phyloP scores from a whole-genome alignment of 2,888 invertebrate genomes.

The Ditula angustiorana region DNA sequence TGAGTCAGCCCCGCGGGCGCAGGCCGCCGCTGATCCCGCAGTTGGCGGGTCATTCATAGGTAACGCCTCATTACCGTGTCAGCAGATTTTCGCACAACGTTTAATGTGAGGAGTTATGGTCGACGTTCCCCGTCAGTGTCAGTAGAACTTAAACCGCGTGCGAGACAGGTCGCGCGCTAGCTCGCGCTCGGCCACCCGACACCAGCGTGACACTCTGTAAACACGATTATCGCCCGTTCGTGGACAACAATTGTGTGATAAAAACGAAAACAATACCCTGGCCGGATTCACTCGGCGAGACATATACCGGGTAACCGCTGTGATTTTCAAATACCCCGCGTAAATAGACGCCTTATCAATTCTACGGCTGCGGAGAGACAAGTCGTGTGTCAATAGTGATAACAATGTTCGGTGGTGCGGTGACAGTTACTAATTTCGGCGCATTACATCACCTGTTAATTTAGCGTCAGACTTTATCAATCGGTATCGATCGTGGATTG shows the following conservation, averaged over 20 bases:
- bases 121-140: slow-evolving; percentile 58
- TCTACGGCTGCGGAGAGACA: slow-evolving; percentile 40
- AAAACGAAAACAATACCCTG: slow-evolving; percentile 70
- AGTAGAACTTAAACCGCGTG: slow-evolving; percentile 49
- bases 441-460: slow-evolving; percentile 67
- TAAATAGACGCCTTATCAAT: slow-evolving; percentile 46
- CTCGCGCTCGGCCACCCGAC: slow-evolving; percentile 49
- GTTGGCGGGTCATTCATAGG: slow-evolving; percentile 63
- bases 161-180: slow-evolving; percentile 62
- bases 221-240: slow-evolving; percentile 62
- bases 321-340: slow-evolving; percentile 48
- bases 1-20: slow-evolving; percentile 67
- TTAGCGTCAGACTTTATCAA: slow-evolving; percentile 55
- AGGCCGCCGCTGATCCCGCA: slow-evolving; percentile 58
- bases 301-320: slow-evolving; percentile 51
- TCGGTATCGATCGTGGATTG: slow-evolving; percentile 50
- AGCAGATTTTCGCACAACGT: slow-evolving; percentile 60
- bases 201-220: slow-evolving; percentile 60
- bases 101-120: slow-evolving; percentile 55
- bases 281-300: slow-evolving; percentile 49
- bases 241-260: slow-evolving; percentile 59
- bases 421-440: slow-evolving; percentile 55
- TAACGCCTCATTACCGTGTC: slow-evolving; percentile 53
- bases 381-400: slow-evolving; percentile 36
- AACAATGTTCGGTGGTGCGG: slow-evolving; percentile 47